Percentiles rank a stretch among this genome's conserved stretches.
phyloP scores from a whole-genome alignment of 30 jellyfish, hydroid and myxozoan species.

The Aurelia sp. region DNA sequence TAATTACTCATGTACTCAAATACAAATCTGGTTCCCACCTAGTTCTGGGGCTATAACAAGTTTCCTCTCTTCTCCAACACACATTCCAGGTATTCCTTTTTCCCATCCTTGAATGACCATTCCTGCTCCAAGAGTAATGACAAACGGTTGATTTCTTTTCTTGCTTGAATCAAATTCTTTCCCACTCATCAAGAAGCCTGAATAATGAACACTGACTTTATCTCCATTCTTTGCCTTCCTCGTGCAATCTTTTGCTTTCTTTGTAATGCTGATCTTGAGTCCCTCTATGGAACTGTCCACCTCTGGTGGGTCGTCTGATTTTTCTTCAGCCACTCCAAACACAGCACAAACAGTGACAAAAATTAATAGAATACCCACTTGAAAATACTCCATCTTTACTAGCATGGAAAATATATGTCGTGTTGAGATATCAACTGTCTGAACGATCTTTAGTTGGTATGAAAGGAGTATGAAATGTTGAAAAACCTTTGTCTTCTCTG shows the following conservation, averaged over 20 bases:
- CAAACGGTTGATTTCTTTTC: constrained; percentile 89
- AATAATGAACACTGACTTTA: constrained; percentile 78
- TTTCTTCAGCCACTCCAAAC: too few species aligned
- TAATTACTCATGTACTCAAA: too few species aligned
- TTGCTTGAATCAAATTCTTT: constrained; percentile 86
- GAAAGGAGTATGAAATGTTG: too few species aligned
- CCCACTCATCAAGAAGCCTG: constrained; percentile 75
- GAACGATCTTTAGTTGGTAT: too few species aligned
- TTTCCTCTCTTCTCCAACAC: constrained; percentile 92
- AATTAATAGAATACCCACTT: too few species aligned
- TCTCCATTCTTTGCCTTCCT: constrained; percentile 79
- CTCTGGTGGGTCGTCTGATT: background rate
- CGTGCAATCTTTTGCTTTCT: constrained; percentile 54
- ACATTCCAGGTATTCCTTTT: constrained; percentile 84
- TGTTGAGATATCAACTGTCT: too few species aligned
- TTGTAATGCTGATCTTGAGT: constrained; percentile 43
- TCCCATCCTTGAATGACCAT: constrained; percentile 99
- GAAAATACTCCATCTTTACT: too few species aligned
- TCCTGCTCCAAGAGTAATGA: constrained; percentile 76
- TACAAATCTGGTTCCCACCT: constrained; percentile 39
- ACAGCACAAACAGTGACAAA: too few species aligned
- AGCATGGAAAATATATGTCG: too few species aligned
- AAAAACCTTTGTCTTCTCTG: too few species aligned
- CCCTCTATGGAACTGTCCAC: constrained; percentile 7
- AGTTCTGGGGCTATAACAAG: constrained; percentile 87